Percentiles rank a stretch among this genome's conserved stretches.
Evolutionary conservation across 2,888 invertebrate species (phyloP).

Genomic region (Achlya flavicornis): DNA sequence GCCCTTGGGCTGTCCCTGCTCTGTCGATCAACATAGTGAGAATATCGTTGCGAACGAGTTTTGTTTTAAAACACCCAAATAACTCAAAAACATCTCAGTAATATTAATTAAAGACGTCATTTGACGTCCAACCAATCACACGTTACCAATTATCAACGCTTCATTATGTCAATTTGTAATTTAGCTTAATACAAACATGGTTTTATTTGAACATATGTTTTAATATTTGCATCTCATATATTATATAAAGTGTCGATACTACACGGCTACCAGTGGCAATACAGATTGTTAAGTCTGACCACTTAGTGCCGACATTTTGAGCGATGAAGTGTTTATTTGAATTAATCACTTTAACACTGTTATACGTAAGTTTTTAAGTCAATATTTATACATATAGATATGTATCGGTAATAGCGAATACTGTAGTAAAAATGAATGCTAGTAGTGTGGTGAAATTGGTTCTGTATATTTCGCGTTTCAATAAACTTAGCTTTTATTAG

Average conservation of each 20-base stretch:
- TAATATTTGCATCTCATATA: constrained; percentile 31
- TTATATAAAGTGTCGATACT: constrained; percentile 39
- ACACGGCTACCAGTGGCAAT: constrained; percentile 33
- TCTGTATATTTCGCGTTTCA: too few relatives aligned
- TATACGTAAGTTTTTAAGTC: constrained; percentile 42
- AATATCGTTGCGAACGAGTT: too few relatives aligned
- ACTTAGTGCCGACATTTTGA: constrained; percentile 28
- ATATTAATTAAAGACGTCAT: constrained; percentile 3
- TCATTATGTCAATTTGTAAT: constrained; percentile 3
- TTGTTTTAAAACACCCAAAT: not conserved
- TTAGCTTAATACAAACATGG: constrained; percentile 16
- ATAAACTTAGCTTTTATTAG: too few relatives aligned
- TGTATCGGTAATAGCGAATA: not conserved
- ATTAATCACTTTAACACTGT: constrained; percentile 29
- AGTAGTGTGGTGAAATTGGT: too few relatives aligned
- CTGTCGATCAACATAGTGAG: too few relatives aligned
- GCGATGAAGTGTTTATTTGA: constrained; percentile 27
- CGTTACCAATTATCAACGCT: not conserved
- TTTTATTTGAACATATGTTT: constrained; percentile 30
- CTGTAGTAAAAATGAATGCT: too few relatives aligned
- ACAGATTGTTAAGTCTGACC: constrained; percentile 44
- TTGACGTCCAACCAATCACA: not conserved
- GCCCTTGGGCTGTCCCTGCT: too few relatives aligned
- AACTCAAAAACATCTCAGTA: not conserved
- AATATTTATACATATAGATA: not conserved